A percentile compares a stretch with the other conserved stretches of the same genome.
These are phyloP conservation scores for Pteromalus puparum DNA, from an alignment of 1,140 invertebrate genomes.

Conservation along the genomic window DNA sequence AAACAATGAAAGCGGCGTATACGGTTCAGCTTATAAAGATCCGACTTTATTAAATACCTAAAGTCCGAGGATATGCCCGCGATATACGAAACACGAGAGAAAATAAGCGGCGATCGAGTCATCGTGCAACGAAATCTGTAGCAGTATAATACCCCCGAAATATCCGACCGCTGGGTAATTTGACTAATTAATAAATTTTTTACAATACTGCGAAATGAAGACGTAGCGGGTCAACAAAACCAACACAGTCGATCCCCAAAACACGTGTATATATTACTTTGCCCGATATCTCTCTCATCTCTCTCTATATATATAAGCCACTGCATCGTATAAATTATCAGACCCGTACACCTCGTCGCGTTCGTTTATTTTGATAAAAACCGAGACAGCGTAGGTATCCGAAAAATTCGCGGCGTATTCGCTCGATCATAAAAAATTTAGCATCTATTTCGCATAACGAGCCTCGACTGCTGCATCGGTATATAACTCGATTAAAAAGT, in stretches of 20 bases:
- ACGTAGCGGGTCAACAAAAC: constrained; percentile 8
- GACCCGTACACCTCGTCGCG: background rate
- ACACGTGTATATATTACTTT: constrained; percentile 3
- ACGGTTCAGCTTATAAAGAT: background rate
- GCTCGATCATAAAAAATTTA: constrained; percentile 50
- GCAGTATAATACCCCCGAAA: constrained; percentile 19
- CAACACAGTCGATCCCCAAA: background rate
- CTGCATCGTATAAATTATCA: constrained; percentile 32
- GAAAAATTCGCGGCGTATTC: constrained; percentile 17
- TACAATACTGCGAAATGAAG: constrained; percentile 44
- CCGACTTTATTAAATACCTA: constrained; percentile 9
- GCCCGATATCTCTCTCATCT: constrained; percentile 42
- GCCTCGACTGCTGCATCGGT: constrained; percentile 49
- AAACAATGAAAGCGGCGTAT: background rate
- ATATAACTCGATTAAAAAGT: constrained; percentile 44
- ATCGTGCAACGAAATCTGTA: constrained; percentile 6
- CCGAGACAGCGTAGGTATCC: background rate
- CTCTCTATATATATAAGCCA: background rate
- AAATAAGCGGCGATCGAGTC: constrained; percentile 28
- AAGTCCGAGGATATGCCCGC: background rate
- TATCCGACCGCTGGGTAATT: constrained; percentile 1
- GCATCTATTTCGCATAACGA: constrained; percentile 44
- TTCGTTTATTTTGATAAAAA: constrained; percentile 48
- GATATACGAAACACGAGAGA: background rate
- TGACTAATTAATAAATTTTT: constrained; percentile 46